Base-by-base conservation (phyloP, 35 echinoderm and acorn worm genomes). In the Hemicentrotus pulcherrimus region DNA sequence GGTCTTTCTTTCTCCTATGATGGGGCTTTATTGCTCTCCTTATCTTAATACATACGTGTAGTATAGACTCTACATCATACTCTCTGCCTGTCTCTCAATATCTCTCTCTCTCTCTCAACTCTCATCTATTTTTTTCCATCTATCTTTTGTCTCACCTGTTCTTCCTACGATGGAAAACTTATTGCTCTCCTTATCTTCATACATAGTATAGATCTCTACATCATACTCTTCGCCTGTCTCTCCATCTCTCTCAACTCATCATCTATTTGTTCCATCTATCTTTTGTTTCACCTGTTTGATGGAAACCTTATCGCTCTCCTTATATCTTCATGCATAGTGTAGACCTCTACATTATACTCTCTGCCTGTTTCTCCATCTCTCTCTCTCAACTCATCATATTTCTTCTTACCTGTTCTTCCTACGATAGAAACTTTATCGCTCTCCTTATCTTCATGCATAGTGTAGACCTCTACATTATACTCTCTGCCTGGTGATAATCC, bases 391-490 rank as follows among this genome's bases (percentile, higher is more conserved):
- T 11, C 59, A 19, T 65, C 60, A 65, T 19, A 1, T n/a, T 18
- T 71, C 16, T 47, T 61, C 95, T 95, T 61, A 99, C 98, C 96
- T 94, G 98, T 99, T 96, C 96, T 97, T 5, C 91, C 96, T 94
- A 47, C 94, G 13, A 99, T 31, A 2, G 96, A 95, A 30, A 97
- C 96, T 59, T 95, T 96, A 48, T 99, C 97, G 46, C 98, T 97
- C 47, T 96, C 94, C 32, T 94, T 94, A 22, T 97, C 96, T 10
- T 95, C 96, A 60, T 94, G 89, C 18, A 96, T 19, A 31, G 98
- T 95, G 16, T 95, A 87, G 78, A 99, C 96, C 8, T 97, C 97
- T n/a, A 99, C 95, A 14, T 70, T 85, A 61, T 96, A 99, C 60
- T 97, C 96, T n/a, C 94, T 48, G 22, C 97, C 97, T 31, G 96